Evolutionary conservation across 2,113 vertebrate genomes (phyloP).

Genomic region (Balaenoptera acutorostrata): DNA sequence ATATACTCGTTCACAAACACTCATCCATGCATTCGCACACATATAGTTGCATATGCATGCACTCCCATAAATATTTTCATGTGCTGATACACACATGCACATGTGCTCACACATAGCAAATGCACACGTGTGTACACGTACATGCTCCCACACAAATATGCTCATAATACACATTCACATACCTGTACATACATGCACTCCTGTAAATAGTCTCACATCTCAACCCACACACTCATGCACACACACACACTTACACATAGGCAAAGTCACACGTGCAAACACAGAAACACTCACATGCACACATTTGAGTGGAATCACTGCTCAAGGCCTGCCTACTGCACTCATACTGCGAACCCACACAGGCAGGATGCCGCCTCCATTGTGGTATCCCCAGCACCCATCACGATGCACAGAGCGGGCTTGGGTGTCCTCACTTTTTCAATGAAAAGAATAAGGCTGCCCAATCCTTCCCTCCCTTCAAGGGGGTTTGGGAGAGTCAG

Average conservation of each 20-base stretch:
- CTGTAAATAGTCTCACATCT: neutral
- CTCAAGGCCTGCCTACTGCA: neutral
- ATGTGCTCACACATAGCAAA: neutral
- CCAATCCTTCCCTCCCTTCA: neutral
- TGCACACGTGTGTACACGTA: neutral
- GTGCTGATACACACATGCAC: neutral
- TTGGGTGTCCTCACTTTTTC: neutral
- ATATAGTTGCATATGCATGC: too few relatives aligned
- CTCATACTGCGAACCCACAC: neutral
- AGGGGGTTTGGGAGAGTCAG: neutral
- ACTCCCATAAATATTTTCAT: neutral
- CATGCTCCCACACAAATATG: too few relatives aligned
- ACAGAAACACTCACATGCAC: neutral
- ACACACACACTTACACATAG: neutral
- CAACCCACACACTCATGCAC: rapidly evolving
- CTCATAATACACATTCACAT: neutral
- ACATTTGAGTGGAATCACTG: neutral
- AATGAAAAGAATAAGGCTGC: neutral
- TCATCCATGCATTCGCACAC: neutral
- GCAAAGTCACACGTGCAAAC: neutral
- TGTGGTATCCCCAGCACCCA: neutral
- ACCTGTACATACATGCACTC: rapidly evolving
- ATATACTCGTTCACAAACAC: neutral
- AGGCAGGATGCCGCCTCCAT: neutral
- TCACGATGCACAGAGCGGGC: neutral